phyloP scores from a whole-genome alignment of 1,140 invertebrate species.

The Chlorops oryzae region DNA sequence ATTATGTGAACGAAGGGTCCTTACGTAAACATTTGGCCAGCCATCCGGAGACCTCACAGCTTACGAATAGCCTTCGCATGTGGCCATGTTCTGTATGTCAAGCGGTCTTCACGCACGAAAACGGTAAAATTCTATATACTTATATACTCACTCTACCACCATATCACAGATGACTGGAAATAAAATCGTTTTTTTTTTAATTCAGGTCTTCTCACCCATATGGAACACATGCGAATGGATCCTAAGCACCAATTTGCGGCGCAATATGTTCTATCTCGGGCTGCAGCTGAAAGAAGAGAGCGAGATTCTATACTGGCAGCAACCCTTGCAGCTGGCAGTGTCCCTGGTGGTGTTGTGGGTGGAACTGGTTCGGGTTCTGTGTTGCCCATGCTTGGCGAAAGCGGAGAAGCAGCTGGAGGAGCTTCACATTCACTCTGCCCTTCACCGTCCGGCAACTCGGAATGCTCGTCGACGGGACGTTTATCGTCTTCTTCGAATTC shows the following conservation, averaged over 20 bases:
- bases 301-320: slow-evolving; percentile 69
- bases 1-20: slow-evolving; percentile 91
- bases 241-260: slow-evolving; percentile 93
- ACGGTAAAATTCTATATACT: slow-evolving; percentile 70
- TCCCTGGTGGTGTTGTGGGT: slow-evolving; percentile 43
- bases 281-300: slow-evolving; percentile 81
- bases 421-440: slow-evolving; percentile 60
- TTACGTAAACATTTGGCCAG: slow-evolving; percentile 85
- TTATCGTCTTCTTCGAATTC: slow-evolving; percentile 71
- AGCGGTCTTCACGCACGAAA: slow-evolving; percentile 88
- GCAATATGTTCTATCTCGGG: slow-evolving; percentile 83
- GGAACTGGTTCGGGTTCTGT: slow-evolving; percentile 34
- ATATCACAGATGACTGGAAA: not conserved
- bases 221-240: slow-evolving; percentile 96
- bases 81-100: slow-evolving; percentile 92
- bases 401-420: slow-evolving; percentile 18
- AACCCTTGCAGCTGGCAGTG: slow-evolving; percentile 59
- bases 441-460: slow-evolving; percentile 74
- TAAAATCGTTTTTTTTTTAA: too few species aligned
- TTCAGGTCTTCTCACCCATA: slow-evolving; percentile 81
- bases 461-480: slow-evolving; percentile 72
- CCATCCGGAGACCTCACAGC: slow-evolving; percentile 83
- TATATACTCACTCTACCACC: too few species aligned
- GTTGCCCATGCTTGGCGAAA: slow-evolving; percentile 37
- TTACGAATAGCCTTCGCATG: slow-evolving; percentile 80